Base-by-base conservation (phyloP, 1,140 invertebrate genomes). In the Portunus trituberculatus region DNA sequence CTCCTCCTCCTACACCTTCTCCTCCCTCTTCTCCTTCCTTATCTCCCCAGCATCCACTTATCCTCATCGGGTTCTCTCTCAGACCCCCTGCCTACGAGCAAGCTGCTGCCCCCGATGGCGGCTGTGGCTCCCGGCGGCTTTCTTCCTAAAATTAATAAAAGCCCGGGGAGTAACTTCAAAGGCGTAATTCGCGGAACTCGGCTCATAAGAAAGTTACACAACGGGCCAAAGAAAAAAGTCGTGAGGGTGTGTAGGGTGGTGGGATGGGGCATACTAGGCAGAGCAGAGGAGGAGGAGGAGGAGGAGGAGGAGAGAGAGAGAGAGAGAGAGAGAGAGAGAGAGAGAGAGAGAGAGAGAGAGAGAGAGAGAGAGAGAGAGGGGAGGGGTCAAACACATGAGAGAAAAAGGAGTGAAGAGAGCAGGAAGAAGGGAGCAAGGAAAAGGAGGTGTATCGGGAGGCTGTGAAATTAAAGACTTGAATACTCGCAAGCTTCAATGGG, bases 201-300 rank as follows among this genome's bases (percentile, higher is more conserved):
- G 45, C 88, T 91, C 88, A 90, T 94, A 94, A 94, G 93, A 91
- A 94, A 91, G 88, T 90, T 94, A 94, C 59, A 94, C 93, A 94
- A 89, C 93, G 93, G 89, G 52, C 86, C 32, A 32, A 94, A 76
- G 67, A 82, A 93, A 93, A 76, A 94, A 76, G 31, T n/a, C 52
- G 59, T 31, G 93, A 76, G 67, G 93, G n/a, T 10, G 67, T 45
- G 31, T 7, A 14, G 32, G 82, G 28, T 88, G 48, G 52, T 28
- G 14, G 52, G n/a, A 16, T 12, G 52, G 39, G 52, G 93, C 6
- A 14, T 7, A 25, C 4, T 59, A 28, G 12, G 39, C 7, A 2
- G 29, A n/a, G 76, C 31, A 88, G 87, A 52, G 48, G 48, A 39
- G 87, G 4, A 39, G 84, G 48, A 29, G 10, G 32, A 67, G n/a